Evolutionary conservation across 2,888 invertebrate genomes (phyloP), one percentile per base, ranked within the genome.

Genomic region (Ormia ochracea): DNA sequence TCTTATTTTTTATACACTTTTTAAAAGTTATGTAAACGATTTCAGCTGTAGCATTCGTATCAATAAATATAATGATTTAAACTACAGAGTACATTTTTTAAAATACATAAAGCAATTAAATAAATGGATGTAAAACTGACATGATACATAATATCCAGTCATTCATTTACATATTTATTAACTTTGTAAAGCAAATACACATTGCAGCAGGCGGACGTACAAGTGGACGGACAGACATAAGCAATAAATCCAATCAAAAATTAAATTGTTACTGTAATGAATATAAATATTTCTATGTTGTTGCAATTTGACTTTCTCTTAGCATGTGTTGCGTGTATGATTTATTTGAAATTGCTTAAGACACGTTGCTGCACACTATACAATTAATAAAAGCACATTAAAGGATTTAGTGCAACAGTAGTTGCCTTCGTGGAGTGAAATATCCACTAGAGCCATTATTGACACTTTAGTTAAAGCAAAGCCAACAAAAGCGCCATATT

Each of bases 61-160:
- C 23, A 45, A 43, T 36, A 6, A 10, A 4, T 17, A 48, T 41
- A 17, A 17, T 41, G 36, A 21, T 3, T 7, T 6, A 36, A 48
- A 26, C 5, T 58, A 31, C 65, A 74, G 66, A 17, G 50, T 74
- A 17, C 45, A 63, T 48, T 45, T 68, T 61, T 38, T n/a, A 31
- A 69, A 76, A 56, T 41, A 69, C 48, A 76, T 69, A 76, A 69
- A 76, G 54, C 76, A 76, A 76, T 76, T 76, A 76, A 69, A 69
- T 23, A 69, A 76, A 76, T 76, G 69, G 45, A 63, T 76, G 61
- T 69, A 76, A 69, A 76, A 48, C 54, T 76, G 76, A 76, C 63
- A 69, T 69, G 74, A 58, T 66, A 66, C 74, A 74, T 74, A 66
- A 74, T 66, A 58, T 59, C 43, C 10, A 74, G 58, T 50, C 66